A percentile compares a stretch with the other conserved stretches of the same genome.
Evolutionary conservation across 1,140 invertebrate species (phyloP).

Genomic region (Atta colombica): DNA sequence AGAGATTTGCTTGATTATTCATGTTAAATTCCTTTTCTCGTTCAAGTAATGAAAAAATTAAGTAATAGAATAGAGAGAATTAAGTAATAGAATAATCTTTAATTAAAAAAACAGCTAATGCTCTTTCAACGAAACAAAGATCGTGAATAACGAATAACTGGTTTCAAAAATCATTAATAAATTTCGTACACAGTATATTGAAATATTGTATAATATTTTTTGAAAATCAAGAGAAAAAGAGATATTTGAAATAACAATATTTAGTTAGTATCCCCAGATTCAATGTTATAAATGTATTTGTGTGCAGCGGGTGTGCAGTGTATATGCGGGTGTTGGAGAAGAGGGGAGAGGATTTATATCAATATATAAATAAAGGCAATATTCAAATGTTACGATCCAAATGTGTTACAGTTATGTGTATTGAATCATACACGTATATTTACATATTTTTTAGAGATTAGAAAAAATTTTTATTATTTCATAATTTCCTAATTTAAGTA

Average conservation of each 20-base stretch:
- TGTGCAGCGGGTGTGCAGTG: background rate
- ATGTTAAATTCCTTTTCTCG: background rate
- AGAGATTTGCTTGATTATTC: background rate
- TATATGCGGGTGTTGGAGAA: background rate
- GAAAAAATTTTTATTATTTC: background rate
- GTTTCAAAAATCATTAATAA: slow-evolving; percentile 8
- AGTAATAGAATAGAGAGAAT: background rate
- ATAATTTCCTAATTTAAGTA: background rate
- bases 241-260: slow-evolving; percentile 40
- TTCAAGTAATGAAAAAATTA: background rate
- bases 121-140: background rate
- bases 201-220: background rate
- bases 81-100: slow-evolving; percentile 2
- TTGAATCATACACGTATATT: background rate
- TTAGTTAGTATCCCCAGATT: background rate
- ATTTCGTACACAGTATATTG: background rate
- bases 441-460: background rate
- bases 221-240: background rate
- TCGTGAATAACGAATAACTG: background rate
- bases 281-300: background rate
- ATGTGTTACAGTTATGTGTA: background rate
- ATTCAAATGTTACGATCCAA: slow-evolving; percentile 5
- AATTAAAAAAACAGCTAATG: slow-evolving; percentile 6
- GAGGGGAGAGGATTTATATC: background rate
- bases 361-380: background rate